Evolutionary conservation across 2,113 vertebrate genomes (phyloP).

Genomic region (Engystomops pustulosus): DNA sequence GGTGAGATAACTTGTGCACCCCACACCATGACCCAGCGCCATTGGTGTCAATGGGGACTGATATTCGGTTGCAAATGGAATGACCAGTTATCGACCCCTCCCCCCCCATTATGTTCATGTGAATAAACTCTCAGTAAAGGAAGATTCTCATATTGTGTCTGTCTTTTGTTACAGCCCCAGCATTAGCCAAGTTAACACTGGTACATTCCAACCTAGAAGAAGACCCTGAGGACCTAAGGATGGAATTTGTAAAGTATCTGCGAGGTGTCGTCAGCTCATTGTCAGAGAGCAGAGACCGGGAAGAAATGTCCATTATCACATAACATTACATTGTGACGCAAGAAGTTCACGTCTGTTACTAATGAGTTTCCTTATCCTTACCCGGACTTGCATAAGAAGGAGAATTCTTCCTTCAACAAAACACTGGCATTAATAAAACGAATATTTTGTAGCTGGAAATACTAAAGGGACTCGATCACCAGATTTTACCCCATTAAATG

Average conservation of each 20-base stretch:
- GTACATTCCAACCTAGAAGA: conserved; percentile 93
- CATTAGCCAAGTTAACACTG: conserved; percentile 82
- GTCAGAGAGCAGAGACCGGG: conserved; percentile 88
- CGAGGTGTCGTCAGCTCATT: conserved; percentile 79
- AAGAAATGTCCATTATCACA: conserved; percentile 94
- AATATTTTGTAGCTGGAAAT: too few species aligned
- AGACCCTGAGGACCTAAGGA: conserved; percentile 86
- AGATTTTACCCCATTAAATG: too few species aligned
- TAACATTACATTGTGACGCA: conserved; percentile 61
- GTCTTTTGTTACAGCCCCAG: conserved; percentile 73
- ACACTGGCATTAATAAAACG: not conserved
- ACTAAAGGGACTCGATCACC: too few species aligned
- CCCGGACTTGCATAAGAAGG: not conserved
- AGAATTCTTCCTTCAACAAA: not conserved
- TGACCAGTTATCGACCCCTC: too few species aligned
- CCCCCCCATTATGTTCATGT: too few species aligned
- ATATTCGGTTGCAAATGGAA: too few species aligned
- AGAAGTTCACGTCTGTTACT: not conserved
- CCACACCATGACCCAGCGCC: too few species aligned
- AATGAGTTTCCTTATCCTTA: not conserved
- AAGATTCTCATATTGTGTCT: not conserved
- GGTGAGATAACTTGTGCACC: too few species aligned
- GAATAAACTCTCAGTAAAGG: too few species aligned
- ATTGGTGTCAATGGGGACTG: too few species aligned
- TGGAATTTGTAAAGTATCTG: conserved; percentile 86